Percentiles rank a stretch among this genome's conserved stretches.
Evolutionary conservation across 2,888 invertebrate genomes (phyloP).

Genomic region (Azorinus chamasolen): DNA sequence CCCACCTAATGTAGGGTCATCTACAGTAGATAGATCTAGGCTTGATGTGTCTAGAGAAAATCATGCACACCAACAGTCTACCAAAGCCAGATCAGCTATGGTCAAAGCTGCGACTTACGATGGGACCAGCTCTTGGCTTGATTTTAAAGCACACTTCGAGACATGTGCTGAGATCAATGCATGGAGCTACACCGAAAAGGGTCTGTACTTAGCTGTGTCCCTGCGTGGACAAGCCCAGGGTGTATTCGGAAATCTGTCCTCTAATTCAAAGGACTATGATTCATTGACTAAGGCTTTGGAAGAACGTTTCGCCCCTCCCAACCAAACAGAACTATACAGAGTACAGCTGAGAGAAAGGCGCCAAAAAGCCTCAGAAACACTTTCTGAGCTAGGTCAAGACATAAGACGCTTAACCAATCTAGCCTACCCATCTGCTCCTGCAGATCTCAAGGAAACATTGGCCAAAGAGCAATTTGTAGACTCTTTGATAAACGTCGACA

Average conservation of each 20-base stretch:
- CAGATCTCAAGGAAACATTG: too few species aligned
- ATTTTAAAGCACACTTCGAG: slow-evolving; percentile 2
- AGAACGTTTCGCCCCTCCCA: slow-evolving; percentile 7
- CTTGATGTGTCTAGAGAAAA: not conserved
- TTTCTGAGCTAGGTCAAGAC: slow-evolving; percentile 17
- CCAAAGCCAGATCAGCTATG: not conserved
- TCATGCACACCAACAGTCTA: not conserved
- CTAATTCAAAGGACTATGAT: not conserved
- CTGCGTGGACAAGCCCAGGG: slow-evolving; percentile 14
- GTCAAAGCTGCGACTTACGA: slow-evolving; percentile 6
- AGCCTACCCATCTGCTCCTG: slow-evolving; percentile 8
- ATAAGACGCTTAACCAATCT: slow-evolving; percentile 9
- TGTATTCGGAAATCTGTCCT: slow-evolving; percentile 16
- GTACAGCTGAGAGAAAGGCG: slow-evolving; percentile 11
- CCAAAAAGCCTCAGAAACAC: not conserved
- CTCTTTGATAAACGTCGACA: not conserved
- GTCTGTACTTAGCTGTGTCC: slow-evolving; percentile 13
- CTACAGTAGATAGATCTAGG: too few species aligned
- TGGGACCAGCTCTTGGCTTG: not conserved
- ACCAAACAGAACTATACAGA: slow-evolving; percentile 6
- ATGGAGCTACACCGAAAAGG: slow-evolving; percentile 9
- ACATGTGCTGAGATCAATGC: not conserved
- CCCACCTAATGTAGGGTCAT: too few species aligned
- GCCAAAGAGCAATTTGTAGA: too few species aligned
- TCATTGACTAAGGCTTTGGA: slow-evolving; percentile 1